A percentile compares a stretch with the other conserved stretches of the same genome.
phyloP scores from a whole-genome alignment of 2,797 vertebrate species.

The Alauda arvensis region DNA sequence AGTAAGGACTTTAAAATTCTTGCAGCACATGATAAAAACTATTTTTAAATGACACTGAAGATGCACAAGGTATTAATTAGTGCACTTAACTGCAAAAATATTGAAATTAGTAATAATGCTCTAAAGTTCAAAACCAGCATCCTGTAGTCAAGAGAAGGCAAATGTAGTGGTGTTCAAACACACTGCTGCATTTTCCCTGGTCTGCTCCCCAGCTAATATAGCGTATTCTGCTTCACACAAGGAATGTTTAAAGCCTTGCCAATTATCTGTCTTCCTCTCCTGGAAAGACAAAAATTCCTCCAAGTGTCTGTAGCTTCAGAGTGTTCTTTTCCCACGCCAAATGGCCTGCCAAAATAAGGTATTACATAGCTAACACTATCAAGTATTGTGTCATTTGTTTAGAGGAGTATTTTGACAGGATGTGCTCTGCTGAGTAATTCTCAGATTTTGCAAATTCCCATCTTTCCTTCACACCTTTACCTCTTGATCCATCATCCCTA shows the following conservation, averaged over 20 bases:
- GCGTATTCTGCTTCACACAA: not conserved
- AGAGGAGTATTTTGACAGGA: constrained; percentile 15
- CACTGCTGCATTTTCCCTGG: not conserved
- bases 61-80: not conserved
- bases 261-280: constrained; percentile 10
- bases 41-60: not conserved
- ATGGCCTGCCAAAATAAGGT: constrained; percentile 40
- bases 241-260: not conserved
- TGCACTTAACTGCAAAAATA: not conserved
- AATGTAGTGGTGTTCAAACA: not conserved
- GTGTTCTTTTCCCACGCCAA: not conserved
- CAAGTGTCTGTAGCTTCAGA: not conserved
- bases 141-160: not conserved
- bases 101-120: not conserved
- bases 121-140: not conserved
- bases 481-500: fast-evolving
- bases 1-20: not conserved
- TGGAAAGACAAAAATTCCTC: constrained; percentile 11
- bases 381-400: not conserved
- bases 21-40: not conserved
- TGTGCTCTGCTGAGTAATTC: not conserved
- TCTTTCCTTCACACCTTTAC: not conserved
- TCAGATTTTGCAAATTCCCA: not conserved
- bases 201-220: not conserved
- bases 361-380: constrained; percentile 2